phyloP scores from a whole-genome alignment of 2,113 vertebrate genomes.

The Zosterops pallidus region DNA sequence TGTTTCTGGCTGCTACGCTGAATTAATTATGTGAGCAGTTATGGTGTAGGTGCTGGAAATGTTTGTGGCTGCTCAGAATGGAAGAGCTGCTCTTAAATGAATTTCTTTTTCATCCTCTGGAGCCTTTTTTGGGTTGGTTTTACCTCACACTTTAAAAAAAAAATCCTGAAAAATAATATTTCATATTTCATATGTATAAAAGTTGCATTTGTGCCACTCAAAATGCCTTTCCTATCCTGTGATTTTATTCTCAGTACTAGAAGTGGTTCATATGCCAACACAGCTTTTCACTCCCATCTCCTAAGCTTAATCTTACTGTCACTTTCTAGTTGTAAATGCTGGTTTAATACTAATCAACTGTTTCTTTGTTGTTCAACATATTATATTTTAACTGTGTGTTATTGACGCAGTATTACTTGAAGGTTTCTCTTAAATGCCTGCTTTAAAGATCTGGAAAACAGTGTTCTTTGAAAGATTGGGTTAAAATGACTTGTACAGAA shows the following conservation, averaged over 20 bases:
- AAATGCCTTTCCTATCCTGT: not conserved
- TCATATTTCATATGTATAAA: not conserved
- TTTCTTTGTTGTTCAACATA: not conserved
- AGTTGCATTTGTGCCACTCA: not conserved
- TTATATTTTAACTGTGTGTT: not conserved
- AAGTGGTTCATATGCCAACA: not conserved
- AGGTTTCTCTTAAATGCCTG: not conserved
- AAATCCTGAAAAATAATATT: not conserved
- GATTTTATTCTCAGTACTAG: not conserved
- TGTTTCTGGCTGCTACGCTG: not conserved
- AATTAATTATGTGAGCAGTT: constrained; percentile 14
- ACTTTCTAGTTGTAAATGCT: not conserved
- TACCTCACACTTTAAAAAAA: not conserved
- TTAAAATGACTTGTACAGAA: not conserved
- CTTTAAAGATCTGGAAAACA: not conserved
- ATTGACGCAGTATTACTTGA: not conserved
- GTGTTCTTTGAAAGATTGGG: not conserved
- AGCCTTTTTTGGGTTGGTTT: not conserved
- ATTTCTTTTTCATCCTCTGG: not conserved
- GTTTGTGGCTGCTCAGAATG: not conserved
- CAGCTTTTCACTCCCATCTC: not conserved
- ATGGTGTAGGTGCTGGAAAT: not conserved
- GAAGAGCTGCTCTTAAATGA: not conserved
- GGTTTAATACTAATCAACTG: not conserved
- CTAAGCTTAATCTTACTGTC: not conserved